Percentiles rank a stretch among this genome's conserved stretches.
phyloP scores from a whole-genome alignment of 2,113 vertebrate species.

The Siniperca chuatsi region DNA sequence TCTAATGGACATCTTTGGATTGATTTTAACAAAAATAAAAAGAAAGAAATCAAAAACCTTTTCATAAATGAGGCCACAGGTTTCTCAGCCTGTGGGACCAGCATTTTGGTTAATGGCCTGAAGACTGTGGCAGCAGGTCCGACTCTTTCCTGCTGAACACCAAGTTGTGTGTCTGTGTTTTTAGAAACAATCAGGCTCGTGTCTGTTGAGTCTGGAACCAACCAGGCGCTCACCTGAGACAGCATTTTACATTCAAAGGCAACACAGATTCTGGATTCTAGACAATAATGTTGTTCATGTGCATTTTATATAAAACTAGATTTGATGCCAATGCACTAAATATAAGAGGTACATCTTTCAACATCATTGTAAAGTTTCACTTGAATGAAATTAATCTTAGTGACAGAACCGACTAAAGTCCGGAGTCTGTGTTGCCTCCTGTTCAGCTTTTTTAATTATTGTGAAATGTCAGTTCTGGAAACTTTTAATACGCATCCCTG shows the following conservation, averaged over 20 bases:
- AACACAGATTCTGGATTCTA: slow-evolving; percentile 61
- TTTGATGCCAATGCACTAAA: slow-evolving; percentile 36
- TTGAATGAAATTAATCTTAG: slow-evolving; percentile 1
- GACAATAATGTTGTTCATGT: slow-evolving; percentile 26
- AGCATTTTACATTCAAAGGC: slow-evolving; percentile 64
- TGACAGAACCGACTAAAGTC: slow-evolving; percentile 25
- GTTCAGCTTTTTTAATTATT: slow-evolving; percentile 60
- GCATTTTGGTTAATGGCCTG: slow-evolving; percentile 60
- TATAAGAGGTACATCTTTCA: slow-evolving; percentile 20
- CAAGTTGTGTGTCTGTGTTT: slow-evolving; percentile 45
- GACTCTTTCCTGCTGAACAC: slow-evolving; percentile 68
- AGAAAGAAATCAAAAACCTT: slow-evolving; percentile 42
- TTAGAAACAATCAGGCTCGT: slow-evolving; percentile 46
- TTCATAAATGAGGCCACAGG: slow-evolving; percentile 68
- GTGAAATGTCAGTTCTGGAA: slow-evolving; percentile 67
- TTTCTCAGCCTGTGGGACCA: slow-evolving; percentile 54
- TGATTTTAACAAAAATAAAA: neutral
- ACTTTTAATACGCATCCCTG: slow-evolving; percentile 58
- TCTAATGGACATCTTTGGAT: slow-evolving; percentile 7
- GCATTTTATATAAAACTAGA: slow-evolving; percentile 42
- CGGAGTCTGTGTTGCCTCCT: slow-evolving; percentile 58
- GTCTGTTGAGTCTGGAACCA: slow-evolving; percentile 51
- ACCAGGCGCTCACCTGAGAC: slow-evolving; percentile 47
- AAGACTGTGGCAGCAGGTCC: slow-evolving; percentile 64
- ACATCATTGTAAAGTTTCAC: neutral